phyloP scores from a whole-genome alignment of 1,140 invertebrate genomes.

The Drosophila arizonae region DNA sequence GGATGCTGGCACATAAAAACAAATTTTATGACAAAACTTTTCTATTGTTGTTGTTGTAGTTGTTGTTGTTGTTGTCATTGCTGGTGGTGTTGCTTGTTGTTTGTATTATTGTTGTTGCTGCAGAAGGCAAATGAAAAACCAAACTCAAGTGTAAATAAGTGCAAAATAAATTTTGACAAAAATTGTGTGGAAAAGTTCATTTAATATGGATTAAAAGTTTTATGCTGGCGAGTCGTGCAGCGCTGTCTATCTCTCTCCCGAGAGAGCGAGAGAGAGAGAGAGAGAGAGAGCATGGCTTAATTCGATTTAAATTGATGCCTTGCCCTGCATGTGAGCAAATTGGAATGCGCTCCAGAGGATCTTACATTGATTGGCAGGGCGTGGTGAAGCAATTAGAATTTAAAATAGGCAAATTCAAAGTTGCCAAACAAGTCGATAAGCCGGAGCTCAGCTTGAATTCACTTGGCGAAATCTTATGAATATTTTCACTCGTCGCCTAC shows the following conservation, averaged over 20 bases:
- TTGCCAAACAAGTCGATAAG: constrained; percentile 20
- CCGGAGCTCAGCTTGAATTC: constrained; percentile 13
- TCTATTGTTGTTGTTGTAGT: constrained; percentile 56
- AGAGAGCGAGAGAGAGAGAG: too few species aligned
- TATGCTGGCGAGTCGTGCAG: constrained; percentile 38
- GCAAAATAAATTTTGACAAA: constrained; percentile 72
- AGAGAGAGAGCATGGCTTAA: constrained; percentile 36
- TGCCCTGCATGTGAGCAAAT: constrained; percentile 23
- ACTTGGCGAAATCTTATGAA: constrained; percentile 12
- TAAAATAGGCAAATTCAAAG: constrained; percentile 50
- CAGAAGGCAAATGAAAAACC: constrained; percentile 44
- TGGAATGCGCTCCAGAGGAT: constrained; percentile 28
- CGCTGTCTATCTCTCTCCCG: constrained; percentile 1
- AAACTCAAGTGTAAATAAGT: constrained; percentile 72
- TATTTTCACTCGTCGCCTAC: constrained; percentile 15
- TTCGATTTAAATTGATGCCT: constrained; percentile 63
- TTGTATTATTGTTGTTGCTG: constrained; percentile 49
- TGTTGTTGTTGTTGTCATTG: constrained; percentile 1
- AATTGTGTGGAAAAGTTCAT: constrained; percentile 69
- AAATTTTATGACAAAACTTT: constrained; percentile 75
- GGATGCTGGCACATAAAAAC: constrained; percentile 62
- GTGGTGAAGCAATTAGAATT: constrained; percentile 58
- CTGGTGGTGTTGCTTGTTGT: constrained; percentile 32
- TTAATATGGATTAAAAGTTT: constrained; percentile 75
- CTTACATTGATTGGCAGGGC: constrained; percentile 61